Conservation (phyloP, 2,888 invertebrate species). For the Subacronicta megacephala region DNA sequence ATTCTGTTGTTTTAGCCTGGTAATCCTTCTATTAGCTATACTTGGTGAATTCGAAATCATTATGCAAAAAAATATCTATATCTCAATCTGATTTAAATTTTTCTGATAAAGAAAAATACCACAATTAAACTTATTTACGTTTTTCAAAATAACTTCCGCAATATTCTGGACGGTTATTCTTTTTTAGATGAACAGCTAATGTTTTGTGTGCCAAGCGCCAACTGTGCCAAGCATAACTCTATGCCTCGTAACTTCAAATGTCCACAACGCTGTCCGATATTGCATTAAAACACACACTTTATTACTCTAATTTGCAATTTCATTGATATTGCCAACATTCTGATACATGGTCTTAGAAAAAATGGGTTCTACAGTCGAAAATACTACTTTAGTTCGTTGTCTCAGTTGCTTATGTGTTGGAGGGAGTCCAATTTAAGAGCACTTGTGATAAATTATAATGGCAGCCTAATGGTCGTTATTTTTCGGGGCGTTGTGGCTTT, state of each 20-base stretch:
- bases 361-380: conserved; percentile 9
- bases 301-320: conserved; percentile 65
- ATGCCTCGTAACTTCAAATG: conserved; percentile 66
- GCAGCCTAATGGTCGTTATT: conserved; percentile 41
- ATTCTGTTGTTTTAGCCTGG: too few relatives aligned
- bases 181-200: conserved; percentile 63
- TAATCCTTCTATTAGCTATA: too few relatives aligned
- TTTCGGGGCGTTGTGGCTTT: conserved; percentile 25
- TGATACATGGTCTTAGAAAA: conserved; percentile 20
- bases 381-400: conserved; percentile 19
- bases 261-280: conserved; percentile 57
- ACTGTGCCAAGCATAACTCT: conserved; percentile 70
- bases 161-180: conserved; percentile 64
- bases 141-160: conserved; percentile 66
- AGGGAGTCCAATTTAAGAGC: conserved; percentile 44
- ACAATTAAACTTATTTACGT: conserved; percentile 60
- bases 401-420: conserved; percentile 41
- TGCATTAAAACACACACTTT: conserved; percentile 57
- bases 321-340: conserved; percentile 59
- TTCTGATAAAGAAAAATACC: conserved; percentile 46
- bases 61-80: too few relatives aligned
- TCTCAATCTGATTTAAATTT: conserved; percentile 30
- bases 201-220: conserved; percentile 67
- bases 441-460: conserved; percentile 49
- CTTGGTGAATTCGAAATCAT: too few relatives aligned